Percentiles rank a stretch among this genome's conserved stretches.
Conservation (phyloP, 2,888 invertebrate species). For the Leptinotarsa juncta region DNA sequence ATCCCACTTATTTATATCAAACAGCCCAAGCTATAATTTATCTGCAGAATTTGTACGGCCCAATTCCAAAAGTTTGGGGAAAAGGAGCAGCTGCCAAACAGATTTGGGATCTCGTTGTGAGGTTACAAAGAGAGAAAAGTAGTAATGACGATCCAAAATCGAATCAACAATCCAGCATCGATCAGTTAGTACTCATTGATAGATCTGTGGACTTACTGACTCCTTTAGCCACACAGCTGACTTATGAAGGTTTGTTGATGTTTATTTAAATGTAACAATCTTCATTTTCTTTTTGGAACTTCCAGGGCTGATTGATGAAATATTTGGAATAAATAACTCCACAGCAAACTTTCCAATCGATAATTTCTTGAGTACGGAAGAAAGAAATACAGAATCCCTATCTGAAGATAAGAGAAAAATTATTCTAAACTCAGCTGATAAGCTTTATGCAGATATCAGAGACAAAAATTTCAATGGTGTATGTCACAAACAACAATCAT, state of each 20-base stretch:
- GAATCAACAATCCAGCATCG: slow-evolving; percentile 71
- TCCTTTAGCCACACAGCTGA: slow-evolving; percentile 92
- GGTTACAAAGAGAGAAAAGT: slow-evolving; percentile 74
- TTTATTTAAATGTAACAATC: background rate
- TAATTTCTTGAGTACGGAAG: slow-evolving; percentile 80
- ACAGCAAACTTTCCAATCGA: slow-evolving; percentile 88
- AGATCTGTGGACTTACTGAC: slow-evolving; percentile 92
- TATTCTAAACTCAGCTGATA: slow-evolving; percentile 89
- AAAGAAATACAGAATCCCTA: slow-evolving; percentile 70
- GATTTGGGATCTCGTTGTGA: slow-evolving; percentile 87
- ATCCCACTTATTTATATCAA: slow-evolving; percentile 88
- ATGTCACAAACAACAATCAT: slow-evolving; percentile 33
- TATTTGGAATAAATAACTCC: slow-evolving; percentile 86
- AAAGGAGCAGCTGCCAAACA: slow-evolving; percentile 87
- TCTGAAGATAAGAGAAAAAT: slow-evolving; percentile 78
- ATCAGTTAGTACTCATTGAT: slow-evolving; percentile 91
- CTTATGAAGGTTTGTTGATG: slow-evolving; percentile 80
- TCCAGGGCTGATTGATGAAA: slow-evolving; percentile 88
- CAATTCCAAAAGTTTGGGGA: slow-evolving; percentile 89
- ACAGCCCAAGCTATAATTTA: slow-evolving; percentile 88
- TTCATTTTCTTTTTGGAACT: slow-evolving; percentile 14
- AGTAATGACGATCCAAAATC: slow-evolving; percentile 62
- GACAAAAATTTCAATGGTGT: slow-evolving; percentile 93
- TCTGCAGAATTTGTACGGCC: slow-evolving; percentile 89
- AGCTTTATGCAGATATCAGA: slow-evolving; percentile 87